Evolutionary conservation across 1,140 invertebrate genomes (phyloP), one percentile per base, ranked within the genome.

Genomic region (Dinoponera quadriceps): DNA sequence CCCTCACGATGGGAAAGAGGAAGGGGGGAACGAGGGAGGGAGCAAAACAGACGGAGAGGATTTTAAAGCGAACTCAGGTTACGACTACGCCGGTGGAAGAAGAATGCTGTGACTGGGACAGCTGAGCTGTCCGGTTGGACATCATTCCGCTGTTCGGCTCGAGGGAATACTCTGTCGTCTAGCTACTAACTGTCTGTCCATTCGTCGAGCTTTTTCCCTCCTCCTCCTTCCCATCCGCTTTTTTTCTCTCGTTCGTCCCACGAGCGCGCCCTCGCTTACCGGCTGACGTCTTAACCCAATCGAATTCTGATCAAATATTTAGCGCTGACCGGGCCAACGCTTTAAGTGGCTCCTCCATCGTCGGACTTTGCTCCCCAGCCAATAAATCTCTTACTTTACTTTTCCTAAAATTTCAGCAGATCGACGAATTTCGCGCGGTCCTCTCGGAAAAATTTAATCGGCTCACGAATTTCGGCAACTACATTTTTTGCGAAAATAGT

Each of bases 271-370:
- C 87, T 85, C 85, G 74, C 87, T 85, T 83, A 85, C 74, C 65
- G 82, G 66, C 84, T 72, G 88, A 91, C 89, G 81, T 91, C 91
- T 93, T 91, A 89, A 90, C 92, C 83, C 93, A 93, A 93, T 94
- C 91, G 90, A 91, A 92, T 85, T 84, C 84, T 89, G 54, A 94
- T 94, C 85, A 94, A 94, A 94, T 94, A 94, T 94, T 94, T 92
- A 94, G 77, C 90, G 71, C 90, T 89, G 90, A 84, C 89, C 86
- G 82, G 85, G 82, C 80, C 85, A 85, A 85, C 72, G 68, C 69
- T 90, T 90, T 91, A 88, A 91, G 90, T 91, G 86, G 85, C 85
- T 84, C 75, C 72, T 82, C 74, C 84, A 81, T 78, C 85, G 71
- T 69, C 51, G 83, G 85, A 90, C 86, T 78, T 63, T 69, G 68